Conservation (phyloP, 2,888 invertebrate genomes). For the Papilio demoleus region DNA sequence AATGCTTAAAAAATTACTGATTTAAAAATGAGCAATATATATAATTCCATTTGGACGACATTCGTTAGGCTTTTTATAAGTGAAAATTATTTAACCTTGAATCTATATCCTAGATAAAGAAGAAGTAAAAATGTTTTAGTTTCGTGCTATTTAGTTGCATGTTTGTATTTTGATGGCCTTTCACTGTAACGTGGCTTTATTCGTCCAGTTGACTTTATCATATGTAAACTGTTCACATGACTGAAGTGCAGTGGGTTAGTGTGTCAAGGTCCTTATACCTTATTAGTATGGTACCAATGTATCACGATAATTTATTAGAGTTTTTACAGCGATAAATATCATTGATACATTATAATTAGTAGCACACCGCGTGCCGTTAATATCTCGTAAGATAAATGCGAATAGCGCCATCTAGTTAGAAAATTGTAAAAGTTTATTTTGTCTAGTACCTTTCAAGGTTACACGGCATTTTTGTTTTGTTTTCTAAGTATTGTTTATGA, state of each 20-base stretch:
- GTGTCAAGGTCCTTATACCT: slow-evolving; percentile 32
- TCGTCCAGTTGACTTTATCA: slow-evolving; percentile 10
- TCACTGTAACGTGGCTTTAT: background rate
- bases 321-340: background rate
- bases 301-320: slow-evolving; percentile 18
- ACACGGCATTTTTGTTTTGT: slow-evolving; percentile 12
- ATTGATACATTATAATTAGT: background rate
- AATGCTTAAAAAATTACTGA: no score
- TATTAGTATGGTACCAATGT: slow-evolving; percentile 15
- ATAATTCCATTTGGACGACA: no score
- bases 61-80: no score
- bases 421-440: background rate
- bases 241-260: slow-evolving; percentile 30
- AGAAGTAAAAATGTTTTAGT: background rate
- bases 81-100: no score
- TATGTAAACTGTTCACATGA: slow-evolving; percentile 24
- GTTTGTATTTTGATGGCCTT: slow-evolving; percentile 13
- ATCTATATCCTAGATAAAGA: no score
- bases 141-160: background rate
- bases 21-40: no score
- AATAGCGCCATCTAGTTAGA: background rate
- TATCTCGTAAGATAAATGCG: background rate
- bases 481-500: background rate
- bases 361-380: background rate
- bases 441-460: background rate